phyloP scores from a whole-genome alignment of 2,113 vertebrate genomes.

The Ovis aries region DNA sequence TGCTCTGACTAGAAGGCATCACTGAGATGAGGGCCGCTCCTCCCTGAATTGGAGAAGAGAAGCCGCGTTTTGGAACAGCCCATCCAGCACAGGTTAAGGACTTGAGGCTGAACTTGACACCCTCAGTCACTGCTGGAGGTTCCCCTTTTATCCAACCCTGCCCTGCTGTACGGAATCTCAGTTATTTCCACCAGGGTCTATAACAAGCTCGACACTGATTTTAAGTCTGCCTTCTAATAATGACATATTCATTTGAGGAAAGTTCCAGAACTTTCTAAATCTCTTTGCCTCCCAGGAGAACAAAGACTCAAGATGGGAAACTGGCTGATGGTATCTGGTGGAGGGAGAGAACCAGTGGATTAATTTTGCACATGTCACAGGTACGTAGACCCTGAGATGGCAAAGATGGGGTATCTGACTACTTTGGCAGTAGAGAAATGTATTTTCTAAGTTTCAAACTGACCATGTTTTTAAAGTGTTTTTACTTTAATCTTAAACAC shows the following conservation, averaged over 20 bases:
- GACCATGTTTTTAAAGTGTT: background rate
- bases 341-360: background rate
- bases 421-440: background rate
- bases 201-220: background rate
- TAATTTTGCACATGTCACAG: background rate
- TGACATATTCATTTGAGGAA: background rate
- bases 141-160: background rate
- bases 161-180: background rate
- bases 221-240: background rate
- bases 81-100: background rate
- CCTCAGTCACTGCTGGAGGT: background rate
- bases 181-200: background rate
- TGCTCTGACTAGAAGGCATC: background rate
- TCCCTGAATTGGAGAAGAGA: too few species aligned
- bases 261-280: background rate
- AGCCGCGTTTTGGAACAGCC: background rate
- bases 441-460: background rate
- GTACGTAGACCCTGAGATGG: too few species aligned
- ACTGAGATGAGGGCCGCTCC: rapidly evolving
- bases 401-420: background rate
- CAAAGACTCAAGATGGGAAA: background rate
- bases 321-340: background rate
- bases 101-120: background rate
- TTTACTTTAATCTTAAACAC: background rate
- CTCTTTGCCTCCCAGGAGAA: background rate